phyloP scores from a whole-genome alignment of 2,113 vertebrate genomes.

The Oreocharis arfaki region DNA sequence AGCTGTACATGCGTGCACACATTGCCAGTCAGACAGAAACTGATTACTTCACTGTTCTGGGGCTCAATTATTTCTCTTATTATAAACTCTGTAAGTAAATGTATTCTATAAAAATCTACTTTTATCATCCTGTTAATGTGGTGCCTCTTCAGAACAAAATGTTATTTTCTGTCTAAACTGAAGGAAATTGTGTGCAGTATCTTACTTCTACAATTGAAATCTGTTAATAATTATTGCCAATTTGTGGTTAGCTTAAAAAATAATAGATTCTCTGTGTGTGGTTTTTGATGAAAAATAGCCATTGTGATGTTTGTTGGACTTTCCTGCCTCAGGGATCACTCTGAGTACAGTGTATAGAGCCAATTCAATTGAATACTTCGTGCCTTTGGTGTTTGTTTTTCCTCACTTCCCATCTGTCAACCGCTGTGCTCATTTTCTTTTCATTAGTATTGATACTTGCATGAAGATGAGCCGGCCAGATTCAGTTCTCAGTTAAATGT shows the following conservation, averaged over 20 bases:
- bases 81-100: not conserved
- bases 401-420: constrained; percentile 1
- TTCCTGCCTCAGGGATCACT: constrained; percentile 8
- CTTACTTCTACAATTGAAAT: not conserved
- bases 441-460: not conserved
- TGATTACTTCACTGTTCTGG: not conserved
- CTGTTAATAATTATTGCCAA: constrained; percentile 51
- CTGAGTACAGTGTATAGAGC: not conserved
- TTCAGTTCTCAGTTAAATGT: not conserved
- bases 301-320: constrained; percentile 30
- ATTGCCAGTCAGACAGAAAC: not conserved
- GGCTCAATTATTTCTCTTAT: not conserved
- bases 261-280: constrained; percentile 29
- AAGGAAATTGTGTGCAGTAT: not conserved
- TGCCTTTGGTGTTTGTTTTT: constrained; percentile 38
- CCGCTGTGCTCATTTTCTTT: constrained; percentile 10
- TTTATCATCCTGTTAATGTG: not conserved
- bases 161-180: not conserved
- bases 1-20: not conserved
- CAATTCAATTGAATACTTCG: not conserved
- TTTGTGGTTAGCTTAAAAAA: constrained; percentile 44
- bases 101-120: not conserved
- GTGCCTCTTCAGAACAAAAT: constrained; percentile 25
- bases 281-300: constrained; percentile 24
- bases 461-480: not conserved